Percentiles rank a stretch among this genome's conserved stretches.
Evolutionary conservation across 2,888 invertebrate species (phyloP).

Genomic region (Pegoplata infirma): DNA sequence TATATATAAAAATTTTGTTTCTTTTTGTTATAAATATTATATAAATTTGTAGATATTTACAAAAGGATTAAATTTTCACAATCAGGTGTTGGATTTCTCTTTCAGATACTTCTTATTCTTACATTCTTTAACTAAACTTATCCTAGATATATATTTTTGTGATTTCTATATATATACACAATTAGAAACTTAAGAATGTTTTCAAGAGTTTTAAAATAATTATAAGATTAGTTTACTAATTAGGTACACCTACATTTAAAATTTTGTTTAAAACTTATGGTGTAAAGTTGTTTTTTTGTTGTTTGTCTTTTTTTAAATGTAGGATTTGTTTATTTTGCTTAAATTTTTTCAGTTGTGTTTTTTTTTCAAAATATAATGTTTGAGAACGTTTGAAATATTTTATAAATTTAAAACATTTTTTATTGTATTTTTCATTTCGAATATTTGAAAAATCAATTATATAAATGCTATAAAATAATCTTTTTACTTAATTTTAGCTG

Average conservation of each 20-base stretch:
- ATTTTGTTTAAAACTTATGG: conserved; percentile 46
- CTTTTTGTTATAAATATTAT: conserved; percentile 32
- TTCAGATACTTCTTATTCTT: conserved; percentile 36
- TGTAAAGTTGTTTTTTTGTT: conserved; percentile 25
- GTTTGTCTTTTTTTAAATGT: conserved; percentile 28
- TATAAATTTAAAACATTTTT: conserved; percentile 1
- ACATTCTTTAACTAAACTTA: conserved; percentile 8
- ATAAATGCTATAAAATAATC: too few species aligned
- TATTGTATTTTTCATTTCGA: too few species aligned
- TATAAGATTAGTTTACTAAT: conserved; percentile 15
- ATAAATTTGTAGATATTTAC: conserved; percentile 31
- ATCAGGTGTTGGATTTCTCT: conserved; percentile 49
- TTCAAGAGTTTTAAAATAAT: conserved; percentile 7
- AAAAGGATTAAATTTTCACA: conserved; percentile 41
- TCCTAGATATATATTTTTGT: background rate
- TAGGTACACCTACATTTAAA: conserved; percentile 37
- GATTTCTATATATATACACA: conserved; percentile 30
- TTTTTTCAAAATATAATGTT: conserved; percentile 19
- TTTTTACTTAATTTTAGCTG: conserved; percentile 52
- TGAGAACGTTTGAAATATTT: background rate
- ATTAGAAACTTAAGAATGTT: conserved; percentile 22
- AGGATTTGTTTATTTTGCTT: conserved; percentile 48
- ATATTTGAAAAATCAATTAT: too few species aligned
- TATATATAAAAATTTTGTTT: background rate
- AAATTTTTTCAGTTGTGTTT: too few species aligned